phyloP scores from a whole-genome alignment of 2,113 vertebrate species.

The Mixornis gularis region DNA sequence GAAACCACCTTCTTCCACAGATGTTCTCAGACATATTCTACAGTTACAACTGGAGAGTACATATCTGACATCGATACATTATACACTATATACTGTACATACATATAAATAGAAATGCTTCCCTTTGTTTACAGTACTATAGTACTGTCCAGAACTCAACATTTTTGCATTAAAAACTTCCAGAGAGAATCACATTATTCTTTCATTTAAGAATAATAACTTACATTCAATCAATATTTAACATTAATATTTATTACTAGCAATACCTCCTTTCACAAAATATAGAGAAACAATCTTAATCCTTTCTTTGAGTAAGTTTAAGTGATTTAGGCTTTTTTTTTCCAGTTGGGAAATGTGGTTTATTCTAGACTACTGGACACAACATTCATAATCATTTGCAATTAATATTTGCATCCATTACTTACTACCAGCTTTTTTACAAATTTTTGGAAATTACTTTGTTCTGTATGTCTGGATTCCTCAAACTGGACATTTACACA shows the following conservation, averaged over 20 bases:
- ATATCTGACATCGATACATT: background rate
- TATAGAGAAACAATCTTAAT: background rate
- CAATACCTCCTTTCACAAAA: background rate
- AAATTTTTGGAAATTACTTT: background rate
- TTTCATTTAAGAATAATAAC: background rate
- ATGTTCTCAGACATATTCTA: background rate
- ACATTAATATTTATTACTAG: background rate
- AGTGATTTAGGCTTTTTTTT: background rate
- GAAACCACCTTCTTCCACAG: background rate
- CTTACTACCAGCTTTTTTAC: background rate
- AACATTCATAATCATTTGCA: background rate
- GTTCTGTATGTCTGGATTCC: background rate
- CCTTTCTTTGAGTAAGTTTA: background rate
- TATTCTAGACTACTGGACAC: background rate
- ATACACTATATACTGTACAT: background rate
- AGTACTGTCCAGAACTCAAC: background rate
- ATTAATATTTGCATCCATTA: background rate
- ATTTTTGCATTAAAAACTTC: background rate
- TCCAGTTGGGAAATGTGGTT: background rate
- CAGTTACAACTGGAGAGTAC: background rate
- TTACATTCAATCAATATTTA: background rate
- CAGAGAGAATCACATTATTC: background rate
- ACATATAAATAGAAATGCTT: background rate
- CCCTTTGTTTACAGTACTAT: background rate
- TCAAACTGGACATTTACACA: background rate